These are phyloP conservation scores for Coregonus ussuriensis DNA, from an alignment of 2,797 vertebrate genomes.

Conservation along the genomic window DNA sequence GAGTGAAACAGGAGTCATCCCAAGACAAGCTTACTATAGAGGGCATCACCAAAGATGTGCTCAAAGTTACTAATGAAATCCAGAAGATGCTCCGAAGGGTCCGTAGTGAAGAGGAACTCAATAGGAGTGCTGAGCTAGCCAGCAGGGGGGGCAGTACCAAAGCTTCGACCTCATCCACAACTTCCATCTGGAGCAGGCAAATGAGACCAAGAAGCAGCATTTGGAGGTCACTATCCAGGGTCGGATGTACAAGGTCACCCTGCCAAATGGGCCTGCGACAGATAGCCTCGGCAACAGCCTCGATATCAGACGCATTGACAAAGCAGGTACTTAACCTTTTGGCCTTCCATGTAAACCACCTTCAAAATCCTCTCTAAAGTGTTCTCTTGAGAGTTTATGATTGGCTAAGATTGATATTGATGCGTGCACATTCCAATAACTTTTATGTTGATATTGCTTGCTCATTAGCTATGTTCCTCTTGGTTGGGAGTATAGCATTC, in stretches of 20 bases:
- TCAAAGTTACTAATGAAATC: constrained; percentile 62
- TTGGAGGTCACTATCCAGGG: constrained; percentile 63
- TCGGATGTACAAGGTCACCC: constrained; percentile 66
- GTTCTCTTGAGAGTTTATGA: too few relatives aligned
- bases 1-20: constrained; percentile 52
- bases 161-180: constrained; percentile 76
- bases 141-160: constrained; percentile 36
- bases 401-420: too few relatives aligned
- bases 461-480: too few relatives aligned
- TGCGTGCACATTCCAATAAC: too few relatives aligned
- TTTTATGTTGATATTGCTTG: too few relatives aligned
- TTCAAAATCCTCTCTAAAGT: too few relatives aligned
- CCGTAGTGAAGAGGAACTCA: constrained; percentile 58
- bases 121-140: constrained; percentile 62
- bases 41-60: constrained; percentile 79
- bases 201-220: rapidly evolving
- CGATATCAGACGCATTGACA: constrained; percentile 72
- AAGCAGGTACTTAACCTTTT: constrained; percentile 71
- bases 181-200: constrained; percentile 78
- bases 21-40: constrained; percentile 63
- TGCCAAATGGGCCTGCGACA: constrained; percentile 66
- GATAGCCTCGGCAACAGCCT: constrained; percentile 57
- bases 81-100: constrained; percentile 67
- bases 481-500: too few relatives aligned
- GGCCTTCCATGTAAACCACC: too few relatives aligned